Conservation (phyloP, 2,113 vertebrate genomes). For the Prionailurus bengalensis region DNA sequence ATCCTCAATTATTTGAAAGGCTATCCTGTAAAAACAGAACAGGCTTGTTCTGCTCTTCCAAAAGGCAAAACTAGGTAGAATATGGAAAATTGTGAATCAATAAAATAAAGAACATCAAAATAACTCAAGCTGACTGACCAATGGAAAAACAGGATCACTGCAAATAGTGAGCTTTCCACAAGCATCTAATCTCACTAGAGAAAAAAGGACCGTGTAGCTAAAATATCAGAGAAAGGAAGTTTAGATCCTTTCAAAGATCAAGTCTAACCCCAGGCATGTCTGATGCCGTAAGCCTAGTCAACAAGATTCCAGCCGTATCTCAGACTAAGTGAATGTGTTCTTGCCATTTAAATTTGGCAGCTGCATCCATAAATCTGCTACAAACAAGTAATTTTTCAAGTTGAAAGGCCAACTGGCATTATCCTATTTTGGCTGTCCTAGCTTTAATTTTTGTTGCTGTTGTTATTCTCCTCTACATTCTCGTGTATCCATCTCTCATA, state of each 20-base stretch:
- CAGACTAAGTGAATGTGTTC: not conserved
- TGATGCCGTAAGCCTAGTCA: not conserved
- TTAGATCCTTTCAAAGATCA: not conserved
- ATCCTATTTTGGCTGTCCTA: not conserved
- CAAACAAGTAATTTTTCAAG: constrained; percentile 9
- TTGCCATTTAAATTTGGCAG: not conserved
- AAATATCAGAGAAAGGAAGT: not conserved
- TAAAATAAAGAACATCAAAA: not conserved
- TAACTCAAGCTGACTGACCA: not conserved
- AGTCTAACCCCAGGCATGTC: not conserved
- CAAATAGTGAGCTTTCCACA: not conserved
- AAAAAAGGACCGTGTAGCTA: not conserved
- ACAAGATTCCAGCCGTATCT: not conserved
- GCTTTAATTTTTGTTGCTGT: not conserved
- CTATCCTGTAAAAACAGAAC: not conserved
- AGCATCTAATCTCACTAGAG: not conserved
- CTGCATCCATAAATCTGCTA: not conserved
- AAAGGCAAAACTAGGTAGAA: not conserved
- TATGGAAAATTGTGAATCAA: not conserved
- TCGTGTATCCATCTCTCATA: not conserved
- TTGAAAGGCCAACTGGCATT: not conserved
- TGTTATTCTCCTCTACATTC: not conserved
- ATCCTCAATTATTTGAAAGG: constrained; percentile 12
- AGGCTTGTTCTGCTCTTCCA: not conserved
- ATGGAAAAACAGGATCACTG: not conserved